Evolutionary conservation across 37 sponge, comb jelly and placozoan genomes (phyloP).

Genomic region (Spongilla lacustris): DNA sequence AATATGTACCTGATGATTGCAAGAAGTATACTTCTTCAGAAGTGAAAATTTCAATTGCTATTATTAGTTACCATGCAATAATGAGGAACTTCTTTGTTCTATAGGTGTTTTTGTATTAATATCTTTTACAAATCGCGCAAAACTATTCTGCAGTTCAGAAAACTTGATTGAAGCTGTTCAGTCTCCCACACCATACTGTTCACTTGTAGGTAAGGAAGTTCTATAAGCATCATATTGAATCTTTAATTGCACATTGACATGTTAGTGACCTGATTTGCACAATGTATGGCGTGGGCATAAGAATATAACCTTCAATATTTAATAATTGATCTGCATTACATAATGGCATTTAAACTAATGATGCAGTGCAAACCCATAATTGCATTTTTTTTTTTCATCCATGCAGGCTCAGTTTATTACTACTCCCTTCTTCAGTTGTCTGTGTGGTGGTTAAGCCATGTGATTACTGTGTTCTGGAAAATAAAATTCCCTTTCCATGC

Average conservation of each 20-base stretch:
- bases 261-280: too few species aligned
- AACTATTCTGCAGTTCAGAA: constrained; percentile 25
- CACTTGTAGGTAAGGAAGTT: constrained; percentile 6
- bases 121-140: neutral
- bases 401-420: constrained; percentile 20
- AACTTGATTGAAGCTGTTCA: neutral
- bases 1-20: too few species aligned
- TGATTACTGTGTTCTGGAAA: constrained; percentile 13
- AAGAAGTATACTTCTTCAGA: too few species aligned
- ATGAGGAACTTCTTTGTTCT: neutral
- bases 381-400: neutral
- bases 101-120: constrained; percentile 31
- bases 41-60: too few species aligned
- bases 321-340: too few species aligned
- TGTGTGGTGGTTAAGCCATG: constrained; percentile 40
- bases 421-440: constrained; percentile 23
- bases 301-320: too few species aligned
- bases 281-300: too few species aligned
- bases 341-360: too few species aligned
- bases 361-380: too few species aligned
- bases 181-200: constrained; percentile 41
- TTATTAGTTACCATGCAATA: too few species aligned
- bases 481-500: constrained; percentile 28
- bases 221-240: too few species aligned
- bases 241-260: too few species aligned